Percentiles rank a stretch among this genome's conserved stretches.
phyloP scores from a whole-genome alignment of 2,797 vertebrate genomes.

The Masticophis lateralis region DNA sequence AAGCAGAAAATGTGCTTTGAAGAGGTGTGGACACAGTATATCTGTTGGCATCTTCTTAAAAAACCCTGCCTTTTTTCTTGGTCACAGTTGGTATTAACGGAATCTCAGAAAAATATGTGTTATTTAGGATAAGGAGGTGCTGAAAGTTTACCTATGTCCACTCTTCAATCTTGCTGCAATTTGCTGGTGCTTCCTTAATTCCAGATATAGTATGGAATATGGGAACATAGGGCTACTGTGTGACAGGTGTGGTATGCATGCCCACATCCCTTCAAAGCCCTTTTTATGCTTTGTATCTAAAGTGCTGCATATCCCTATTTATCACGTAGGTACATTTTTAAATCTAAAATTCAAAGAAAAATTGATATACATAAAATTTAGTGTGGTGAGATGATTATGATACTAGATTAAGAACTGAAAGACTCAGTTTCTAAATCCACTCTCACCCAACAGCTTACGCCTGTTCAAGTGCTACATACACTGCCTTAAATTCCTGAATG shows the following conservation, averaged over 20 bases:
- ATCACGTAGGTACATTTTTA: background rate
- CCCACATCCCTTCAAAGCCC: background rate
- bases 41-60: background rate
- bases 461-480: background rate
- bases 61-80: background rate
- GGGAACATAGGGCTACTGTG: background rate
- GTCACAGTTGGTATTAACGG: background rate
- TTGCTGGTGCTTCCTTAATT: background rate
- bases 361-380: background rate
- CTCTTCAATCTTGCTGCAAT: background rate
- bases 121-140: background rate
- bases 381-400: background rate
- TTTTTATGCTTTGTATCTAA: background rate
- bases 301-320: background rate
- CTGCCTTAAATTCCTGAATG: background rate
- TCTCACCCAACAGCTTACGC: background rate
- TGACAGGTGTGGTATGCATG: background rate
- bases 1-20: background rate
- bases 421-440: background rate
- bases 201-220: background rate
- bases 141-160: background rate
- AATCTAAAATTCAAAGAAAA: constrained; percentile 23
- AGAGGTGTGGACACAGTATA: background rate
- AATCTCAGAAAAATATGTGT: background rate
- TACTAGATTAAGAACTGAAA: background rate